Evolutionary conservation across 2,797 vertebrate species (phyloP).

Genomic region (Arctocebus calabarensis): DNA sequence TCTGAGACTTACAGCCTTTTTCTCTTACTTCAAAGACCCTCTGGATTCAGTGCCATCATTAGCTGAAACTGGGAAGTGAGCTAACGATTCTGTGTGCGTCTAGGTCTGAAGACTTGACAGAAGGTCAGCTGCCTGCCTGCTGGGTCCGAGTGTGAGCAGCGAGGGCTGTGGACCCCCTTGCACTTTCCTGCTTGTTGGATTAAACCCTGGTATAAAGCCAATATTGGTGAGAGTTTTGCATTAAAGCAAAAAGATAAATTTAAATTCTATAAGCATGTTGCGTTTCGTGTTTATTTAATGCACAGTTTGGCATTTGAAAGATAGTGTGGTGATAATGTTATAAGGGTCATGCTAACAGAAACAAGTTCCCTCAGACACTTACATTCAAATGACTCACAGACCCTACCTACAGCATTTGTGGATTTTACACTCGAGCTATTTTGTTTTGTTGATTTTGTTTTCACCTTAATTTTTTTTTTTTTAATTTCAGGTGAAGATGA

Average conservation of each 20-base stretch:
- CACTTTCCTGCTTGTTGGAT: background rate
- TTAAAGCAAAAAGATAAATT: slow-evolving; percentile 8
- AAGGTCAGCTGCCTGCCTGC: slow-evolving; percentile 5
- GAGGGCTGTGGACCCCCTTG: background rate
- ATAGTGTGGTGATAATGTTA: background rate
- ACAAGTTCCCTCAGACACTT: background rate
- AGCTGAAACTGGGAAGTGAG: slow-evolving; percentile 31
- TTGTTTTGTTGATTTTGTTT: background rate
- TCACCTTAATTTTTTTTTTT: background rate
- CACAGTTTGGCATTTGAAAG: background rate
- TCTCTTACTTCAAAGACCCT: background rate
- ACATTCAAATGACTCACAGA: background rate
- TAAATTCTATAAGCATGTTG: slow-evolving; percentile 42
- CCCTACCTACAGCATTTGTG: background rate
- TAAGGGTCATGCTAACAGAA: background rate
- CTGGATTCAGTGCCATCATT: slow-evolving; percentile 22
- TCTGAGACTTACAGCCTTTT: slow-evolving; percentile 16
- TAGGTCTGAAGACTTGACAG: slow-evolving; percentile 43
- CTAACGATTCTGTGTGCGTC: background rate
- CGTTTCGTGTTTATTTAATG: slow-evolving; percentile 23
- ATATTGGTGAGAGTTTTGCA: background rate
- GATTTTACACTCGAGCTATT: background rate
- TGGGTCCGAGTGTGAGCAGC: background rate
- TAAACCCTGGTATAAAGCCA: background rate
- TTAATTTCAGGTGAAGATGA: too few relatives aligned